Evolutionary conservation across 1,140 invertebrate species (phyloP).

Genomic region (Meloidogyne hapla): DNA sequence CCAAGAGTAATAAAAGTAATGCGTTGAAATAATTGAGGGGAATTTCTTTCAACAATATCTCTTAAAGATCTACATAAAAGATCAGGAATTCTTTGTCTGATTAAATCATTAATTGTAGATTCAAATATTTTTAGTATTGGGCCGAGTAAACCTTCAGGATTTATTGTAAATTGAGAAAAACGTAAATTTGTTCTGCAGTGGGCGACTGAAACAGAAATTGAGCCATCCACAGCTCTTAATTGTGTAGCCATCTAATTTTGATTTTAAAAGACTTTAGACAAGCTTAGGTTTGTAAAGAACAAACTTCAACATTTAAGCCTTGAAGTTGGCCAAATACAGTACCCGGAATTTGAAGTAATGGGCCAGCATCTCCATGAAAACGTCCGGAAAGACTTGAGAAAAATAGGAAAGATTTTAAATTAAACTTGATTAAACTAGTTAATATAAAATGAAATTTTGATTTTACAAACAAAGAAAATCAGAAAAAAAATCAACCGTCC

Average conservation of each 20-base stretch:
- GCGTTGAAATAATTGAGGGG: constrained; percentile 52
- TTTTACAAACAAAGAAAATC: no score
- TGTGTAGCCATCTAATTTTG: constrained; percentile 42
- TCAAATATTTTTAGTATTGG: constrained; percentile 60
- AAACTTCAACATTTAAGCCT: constrained; percentile 47
- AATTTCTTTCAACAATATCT: constrained; percentile 61
- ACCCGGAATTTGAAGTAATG: constrained; percentile 52
- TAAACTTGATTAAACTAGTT: no score
- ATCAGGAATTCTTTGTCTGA: constrained; percentile 55
- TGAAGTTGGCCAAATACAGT: constrained; percentile 44
- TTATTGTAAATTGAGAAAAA: constrained; percentile 56
- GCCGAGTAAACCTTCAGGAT: constrained; percentile 59
- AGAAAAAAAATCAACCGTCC: no score
- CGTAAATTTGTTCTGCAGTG: constrained; percentile 57
- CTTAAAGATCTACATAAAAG: constrained; percentile 54
- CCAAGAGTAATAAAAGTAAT: constrained; percentile 46
- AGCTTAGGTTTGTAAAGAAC: no score
- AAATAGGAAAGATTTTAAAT: no score
- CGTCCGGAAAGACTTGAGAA: constrained; percentile 46
- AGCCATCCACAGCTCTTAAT: constrained; percentile 50
- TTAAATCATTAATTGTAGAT: constrained; percentile 59
- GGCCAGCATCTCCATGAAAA: constrained; percentile 52
- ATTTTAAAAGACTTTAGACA: no score
- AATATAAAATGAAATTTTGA: no score
- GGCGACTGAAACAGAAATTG: constrained; percentile 54